Base-by-base conservation (phyloP, 2,888 invertebrate genomes). In the Drosophila barbarae region DNA sequence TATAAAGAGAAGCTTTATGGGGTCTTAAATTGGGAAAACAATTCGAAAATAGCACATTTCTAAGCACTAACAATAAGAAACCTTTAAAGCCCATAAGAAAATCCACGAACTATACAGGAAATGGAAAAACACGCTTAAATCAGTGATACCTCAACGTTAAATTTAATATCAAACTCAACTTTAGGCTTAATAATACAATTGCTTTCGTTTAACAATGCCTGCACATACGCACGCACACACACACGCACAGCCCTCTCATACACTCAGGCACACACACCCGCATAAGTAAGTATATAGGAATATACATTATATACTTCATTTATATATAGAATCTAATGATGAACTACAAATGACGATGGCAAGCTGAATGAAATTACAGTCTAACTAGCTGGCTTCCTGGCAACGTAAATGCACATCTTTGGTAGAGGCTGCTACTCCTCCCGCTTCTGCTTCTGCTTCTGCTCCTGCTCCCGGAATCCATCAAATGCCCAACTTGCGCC, bases 401-500 rank as follows among this genome's bases (percentile, higher is more conserved):
- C 41, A 42, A 47, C 32, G 21, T 47, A 47, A 47, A 47, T 34
- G 23, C 21, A 46, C 58, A 58, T 59, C 58, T 59, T 59, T 60
- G 50, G 44, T 68, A 60, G 55, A 47, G 55, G 55, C 71, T 51
- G 10, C 23, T 36, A 15, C 34, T 42, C 2, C 10, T 50, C 8
- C 30, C 9, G 23, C 36, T 41, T 1, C 18, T 18, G 18, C 18
- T 41, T 1, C 18, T 18, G 18, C 18, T 18, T 18, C 18, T 21
- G 21, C n/a, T 55, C 32, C 38, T 32, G 8, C 53, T 50, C 8
- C 30, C 23, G 12, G 15, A 10, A 18, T 42, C 53, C 67, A 85
- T 85, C 83, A 87, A 51, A 88, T 69, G 61, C 86, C 82, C 59
- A 89, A 28, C 56, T 88, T 89, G 13, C 83, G 79, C 89, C 89